Percentiles rank a stretch among this genome's conserved stretches.
phyloP scores from a whole-genome alignment of 2,888 invertebrate genomes.

The Atrina japonica region DNA sequence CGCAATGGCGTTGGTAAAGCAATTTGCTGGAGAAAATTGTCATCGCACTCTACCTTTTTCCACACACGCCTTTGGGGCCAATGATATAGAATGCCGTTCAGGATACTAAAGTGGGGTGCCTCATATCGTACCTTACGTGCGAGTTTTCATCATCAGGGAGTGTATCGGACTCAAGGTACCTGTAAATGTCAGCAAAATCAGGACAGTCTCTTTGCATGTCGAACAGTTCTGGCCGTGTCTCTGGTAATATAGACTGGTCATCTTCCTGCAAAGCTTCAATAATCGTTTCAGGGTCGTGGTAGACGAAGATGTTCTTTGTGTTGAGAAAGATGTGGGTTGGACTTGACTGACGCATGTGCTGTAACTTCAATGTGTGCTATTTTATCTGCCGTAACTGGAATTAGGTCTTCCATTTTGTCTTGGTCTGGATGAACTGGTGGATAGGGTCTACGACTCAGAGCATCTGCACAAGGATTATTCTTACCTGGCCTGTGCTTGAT shows the following conservation, averaged over 20 bases:
- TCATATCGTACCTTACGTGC: constrained; percentile 4
- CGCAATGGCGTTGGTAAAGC: constrained; percentile 24
- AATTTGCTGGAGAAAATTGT: constrained; percentile 21
- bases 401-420: no score
- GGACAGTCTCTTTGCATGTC: constrained; percentile 22
- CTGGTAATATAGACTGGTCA: no score
- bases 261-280: no score
- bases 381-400: neutral
- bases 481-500: constrained; percentile 27
- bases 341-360: no score
- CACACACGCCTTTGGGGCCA: constrained; percentile 20
- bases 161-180: constrained; percentile 7
- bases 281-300: no score
- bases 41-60: neutral
- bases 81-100: constrained; percentile 30
- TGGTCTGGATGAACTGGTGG: no score
- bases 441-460: constrained; percentile 29
- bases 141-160: constrained; percentile 21
- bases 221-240: no score
- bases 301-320: no score
- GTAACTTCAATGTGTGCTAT: neutral
- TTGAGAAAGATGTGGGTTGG: no score
- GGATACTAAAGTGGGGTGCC: neutral
- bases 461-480: constrained; percentile 23
- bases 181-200: constrained; percentile 1